Percentiles rank a stretch among this genome's conserved stretches.
Evolutionary conservation across 2,888 invertebrate species (phyloP).

Genomic region (Cacoxenus indagator): DNA sequence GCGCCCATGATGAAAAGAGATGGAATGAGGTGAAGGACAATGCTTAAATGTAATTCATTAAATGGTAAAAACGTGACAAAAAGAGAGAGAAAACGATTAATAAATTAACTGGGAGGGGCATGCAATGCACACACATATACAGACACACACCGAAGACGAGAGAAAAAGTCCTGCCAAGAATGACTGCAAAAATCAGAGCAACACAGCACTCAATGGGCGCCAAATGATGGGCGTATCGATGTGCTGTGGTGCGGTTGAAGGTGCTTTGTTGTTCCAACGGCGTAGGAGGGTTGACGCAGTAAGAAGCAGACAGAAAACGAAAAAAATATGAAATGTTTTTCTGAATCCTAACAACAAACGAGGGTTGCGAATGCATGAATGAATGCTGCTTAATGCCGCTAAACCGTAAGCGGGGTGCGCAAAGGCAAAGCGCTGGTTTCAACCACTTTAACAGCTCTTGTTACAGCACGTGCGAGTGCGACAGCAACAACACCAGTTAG

Average conservation of each 20-base stretch:
- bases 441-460: neutral
- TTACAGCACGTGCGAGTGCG: neutral
- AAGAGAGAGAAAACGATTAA: slow-evolving; percentile 3
- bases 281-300: neutral
- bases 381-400: neutral
- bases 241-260: neutral
- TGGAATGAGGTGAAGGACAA: neutral
- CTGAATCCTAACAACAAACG: neutral
- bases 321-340: too few relatives aligned
- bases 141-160: neutral
- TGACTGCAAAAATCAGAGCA: too few relatives aligned
- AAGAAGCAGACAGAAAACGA: neutral
- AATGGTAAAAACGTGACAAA: neutral
- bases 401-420: neutral
- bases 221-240: neutral
- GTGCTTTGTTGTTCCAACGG: too few relatives aligned
- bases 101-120: slow-evolving; percentile 34
- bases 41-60: slow-evolving; percentile 5
- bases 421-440: neutral
- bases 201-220: neutral
- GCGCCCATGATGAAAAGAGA: neutral
- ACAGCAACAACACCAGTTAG: neutral
- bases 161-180: slow-evolving; percentile 13
- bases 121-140: slow-evolving; percentile 6
- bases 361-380: neutral